Base-by-base conservation (phyloP, 2,113 vertebrate species). In the Prietella phreatophila region DNA sequence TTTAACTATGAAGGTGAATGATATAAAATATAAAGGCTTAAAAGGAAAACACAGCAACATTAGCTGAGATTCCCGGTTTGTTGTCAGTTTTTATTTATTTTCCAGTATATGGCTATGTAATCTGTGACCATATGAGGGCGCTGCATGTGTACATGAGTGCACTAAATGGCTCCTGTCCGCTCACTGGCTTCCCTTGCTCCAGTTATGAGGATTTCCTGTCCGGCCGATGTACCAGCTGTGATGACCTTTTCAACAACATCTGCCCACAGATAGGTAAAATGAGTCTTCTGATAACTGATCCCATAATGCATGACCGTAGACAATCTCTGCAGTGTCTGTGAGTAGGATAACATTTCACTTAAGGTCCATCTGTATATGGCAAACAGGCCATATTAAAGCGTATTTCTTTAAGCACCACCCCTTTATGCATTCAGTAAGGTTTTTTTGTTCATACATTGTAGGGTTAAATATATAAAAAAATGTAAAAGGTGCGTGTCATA, bases 41-140 rank as follows among this genome's bases (percentile, higher is more conserved):
- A 53, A 79, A n/a, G 15, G 42, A 80, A 17, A n/a, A 65, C n/a
- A 13, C 2, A n/a, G 63, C 30, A 11, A 0, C 10, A 39, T 20
- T 61, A 36, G 84, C 88, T 92, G 36, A 92, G 87, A 83, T 58
- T 89, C 36, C 47, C 8, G 85, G 61, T 93, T 60, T 93, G 89
- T 86, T 94, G 91, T 94, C 90, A 93, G 91, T 92, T 94, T 83
- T 94, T 25, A 75, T 93, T 71, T 94, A 88, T 85, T 93, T 93
- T 86, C 86, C 95, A 99, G 98, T 96, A 89, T 99, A 97, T 58
- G 94, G 93, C 22, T 97, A 96, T 85, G 92, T 99, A 88, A 97
- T 99, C 88, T 99, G 98, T 20, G 98, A 99, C 95, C 98, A 99
- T 94, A 97, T 98, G 97, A 96, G 98, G 91, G 97, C 98, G 5